Evolutionary conservation across 2,888 invertebrate genomes (phyloP).

Genomic region (Bellardia pandia): DNA sequence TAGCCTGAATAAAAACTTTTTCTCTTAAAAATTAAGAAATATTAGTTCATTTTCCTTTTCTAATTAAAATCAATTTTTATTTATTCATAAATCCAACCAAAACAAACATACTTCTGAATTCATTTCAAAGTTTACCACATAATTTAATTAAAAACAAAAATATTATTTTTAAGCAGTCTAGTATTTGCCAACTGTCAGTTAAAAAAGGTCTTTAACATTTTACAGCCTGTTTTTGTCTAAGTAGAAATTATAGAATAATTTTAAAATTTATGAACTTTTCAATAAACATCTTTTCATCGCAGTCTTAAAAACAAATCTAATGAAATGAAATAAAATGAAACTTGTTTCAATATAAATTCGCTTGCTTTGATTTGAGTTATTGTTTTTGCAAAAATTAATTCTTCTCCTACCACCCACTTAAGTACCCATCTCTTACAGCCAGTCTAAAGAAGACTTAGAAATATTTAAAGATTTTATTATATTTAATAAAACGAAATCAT

Average conservation of each 20-base stretch:
- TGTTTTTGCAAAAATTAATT: not conserved
- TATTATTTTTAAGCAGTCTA: not conserved
- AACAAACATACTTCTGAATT: constrained; percentile 1
- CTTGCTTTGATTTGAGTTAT: constrained; percentile 11
- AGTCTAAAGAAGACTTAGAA: no score
- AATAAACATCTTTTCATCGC: not conserved
- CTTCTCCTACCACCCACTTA: no score
- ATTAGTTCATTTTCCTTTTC: no score
- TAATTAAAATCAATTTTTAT: no score
- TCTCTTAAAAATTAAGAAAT: no score
- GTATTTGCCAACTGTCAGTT: no score
- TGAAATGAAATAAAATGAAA: constrained; percentile 42
- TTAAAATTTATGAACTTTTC: constrained; percentile 27
- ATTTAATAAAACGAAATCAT: constrained; percentile 41
- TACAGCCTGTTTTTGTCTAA: not conserved
- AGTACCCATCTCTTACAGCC: no score
- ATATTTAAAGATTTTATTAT: constrained; percentile 28
- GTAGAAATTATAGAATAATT: constrained; percentile 6
- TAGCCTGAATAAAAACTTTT: no score
- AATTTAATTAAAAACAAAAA: constrained; percentile 31
- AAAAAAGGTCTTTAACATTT: not conserved
- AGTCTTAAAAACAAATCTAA: not conserved
- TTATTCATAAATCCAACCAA: no score
- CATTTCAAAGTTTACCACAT: constrained; percentile 8
- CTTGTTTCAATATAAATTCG: constrained; percentile 41